Evolutionary conservation across 2,797 vertebrate species (phyloP).

Genomic region (Vultur gryphus): DNA sequence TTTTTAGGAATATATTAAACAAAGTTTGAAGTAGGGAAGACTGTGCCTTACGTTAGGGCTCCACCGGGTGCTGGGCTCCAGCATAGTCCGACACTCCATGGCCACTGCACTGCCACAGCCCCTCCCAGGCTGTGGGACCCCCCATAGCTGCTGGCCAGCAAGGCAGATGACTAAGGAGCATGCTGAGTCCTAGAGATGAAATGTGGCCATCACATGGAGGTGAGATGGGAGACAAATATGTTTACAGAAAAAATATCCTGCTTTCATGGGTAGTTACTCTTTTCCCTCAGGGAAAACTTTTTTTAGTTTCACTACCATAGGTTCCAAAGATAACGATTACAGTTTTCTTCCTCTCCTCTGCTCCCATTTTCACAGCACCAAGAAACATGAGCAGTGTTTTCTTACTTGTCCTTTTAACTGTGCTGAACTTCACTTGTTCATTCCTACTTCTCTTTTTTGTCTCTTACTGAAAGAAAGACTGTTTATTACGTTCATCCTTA

Average conservation of each 20-base stretch:
- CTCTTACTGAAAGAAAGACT: neutral
- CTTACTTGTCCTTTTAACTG: neutral
- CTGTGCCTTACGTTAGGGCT: neutral
- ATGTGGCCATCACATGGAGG: neutral
- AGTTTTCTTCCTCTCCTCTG: neutral
- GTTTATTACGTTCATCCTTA: neutral
- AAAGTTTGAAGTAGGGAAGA: neutral
- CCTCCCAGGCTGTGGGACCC: accelerated
- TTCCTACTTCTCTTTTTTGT: neutral
- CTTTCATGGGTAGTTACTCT: neutral
- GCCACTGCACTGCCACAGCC: neutral
- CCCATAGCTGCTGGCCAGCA: neutral
- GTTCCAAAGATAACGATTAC: neutral
- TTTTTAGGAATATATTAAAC: neutral
- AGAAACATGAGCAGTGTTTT: neutral
- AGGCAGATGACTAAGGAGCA: neutral
- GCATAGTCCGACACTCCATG: accelerated
- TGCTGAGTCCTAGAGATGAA: neutral
- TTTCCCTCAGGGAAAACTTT: neutral
- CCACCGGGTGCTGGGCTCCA: neutral
- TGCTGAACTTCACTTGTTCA: neutral
- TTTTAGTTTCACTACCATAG: neutral
- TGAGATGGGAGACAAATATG: neutral
- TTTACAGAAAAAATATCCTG: neutral
- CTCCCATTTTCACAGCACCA: neutral